These are phyloP conservation scores for Oncorhynchus gorbuscha DNA, from an alignment of 2,113 vertebrate species.

Conservation along the genomic window DNA sequence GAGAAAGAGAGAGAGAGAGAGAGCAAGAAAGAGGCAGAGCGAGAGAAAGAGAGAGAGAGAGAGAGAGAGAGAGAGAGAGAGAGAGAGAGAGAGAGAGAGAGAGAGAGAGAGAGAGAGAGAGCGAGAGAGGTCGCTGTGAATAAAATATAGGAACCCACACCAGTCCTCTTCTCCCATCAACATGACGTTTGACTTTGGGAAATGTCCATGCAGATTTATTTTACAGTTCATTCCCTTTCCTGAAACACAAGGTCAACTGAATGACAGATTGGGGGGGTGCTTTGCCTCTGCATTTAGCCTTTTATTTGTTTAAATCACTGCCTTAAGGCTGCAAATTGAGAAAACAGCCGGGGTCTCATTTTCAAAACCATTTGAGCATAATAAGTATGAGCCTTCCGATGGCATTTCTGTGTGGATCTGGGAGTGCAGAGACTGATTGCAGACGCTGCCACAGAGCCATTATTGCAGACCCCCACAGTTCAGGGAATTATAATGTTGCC, in stretches of 20 bases:
- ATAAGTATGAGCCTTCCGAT: conserved; percentile 75
- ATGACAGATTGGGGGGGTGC: conserved; percentile 61
- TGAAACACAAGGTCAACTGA: conserved; percentile 72
- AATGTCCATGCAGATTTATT: conserved; percentile 47
- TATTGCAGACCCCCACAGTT: conserved; percentile 76
- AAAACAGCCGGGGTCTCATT: conserved; percentile 75
- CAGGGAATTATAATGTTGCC: conserved; percentile 68
- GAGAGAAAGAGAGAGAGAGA: not conserved
- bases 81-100: accelerated
- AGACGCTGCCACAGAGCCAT: conserved; percentile 66
- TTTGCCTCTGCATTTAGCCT: conserved; percentile 64
- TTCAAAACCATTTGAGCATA: conserved; percentile 76
- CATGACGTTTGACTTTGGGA: conserved; percentile 40
- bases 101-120: no score
- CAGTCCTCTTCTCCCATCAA: conserved; percentile 22
- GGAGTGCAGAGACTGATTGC: conserved; percentile 62
- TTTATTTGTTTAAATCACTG: conserved; percentile 66
- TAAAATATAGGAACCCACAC: no score
- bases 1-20: no score
- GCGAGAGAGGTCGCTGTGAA: conserved; percentile 22
- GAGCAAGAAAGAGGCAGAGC: no score
- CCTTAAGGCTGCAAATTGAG: conserved; percentile 74
- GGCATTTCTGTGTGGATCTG: conserved; percentile 70
- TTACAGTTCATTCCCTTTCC: conserved; percentile 43
- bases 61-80: not conserved